Evolutionary conservation across 1,140 invertebrate species (phyloP), one percentile per base, ranked within the genome.

Genomic region (Trachymyrmex septentrionalis): DNA sequence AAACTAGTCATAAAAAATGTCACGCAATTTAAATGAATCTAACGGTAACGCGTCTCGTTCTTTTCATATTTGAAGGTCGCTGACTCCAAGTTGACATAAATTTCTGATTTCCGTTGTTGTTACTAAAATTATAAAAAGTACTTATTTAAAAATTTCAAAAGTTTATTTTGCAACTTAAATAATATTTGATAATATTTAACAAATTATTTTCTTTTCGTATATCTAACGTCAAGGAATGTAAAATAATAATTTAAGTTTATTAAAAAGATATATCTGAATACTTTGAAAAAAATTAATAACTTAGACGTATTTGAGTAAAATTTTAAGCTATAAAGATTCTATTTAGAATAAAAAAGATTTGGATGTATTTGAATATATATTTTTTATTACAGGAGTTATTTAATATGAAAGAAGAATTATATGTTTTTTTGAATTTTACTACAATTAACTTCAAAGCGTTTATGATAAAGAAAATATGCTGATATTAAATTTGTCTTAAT

Each of bases 1-100:
- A 92, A 89, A 76, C 30, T 38, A 66, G 86, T 81, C 86, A 88
- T 89, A 92, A 92, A 89, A 91, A 90, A 88, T 63, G 78, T 59
- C 91, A 85, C 59, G 53, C 30, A 34, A 77, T 53, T 72, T 21
- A 55, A 75, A 63, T 73, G 34, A 64, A 50, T 48, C 44, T 89
- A 90, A 90, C 88, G 85, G 88, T 84, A 78, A 84, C 30, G 77
- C 9, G 21, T 50, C 59, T 72, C n/a, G 44, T 55, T 53, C 71
- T 89, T 90, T 89, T 87, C 77, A 72, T 53, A 66, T 19, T 9
- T 67, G 88, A 90, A 90, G 88, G 88, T 71, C 78, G n/a, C 48
- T 66, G 72, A 27, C 67, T 66, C 9, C 81, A 44, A 34, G 21
- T 14, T 21, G 16, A 34, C 10, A 6, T 19, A 1, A 73, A 14